Conservation (phyloP, 2,797 vertebrate genomes). For the Falco rusticolus region DNA sequence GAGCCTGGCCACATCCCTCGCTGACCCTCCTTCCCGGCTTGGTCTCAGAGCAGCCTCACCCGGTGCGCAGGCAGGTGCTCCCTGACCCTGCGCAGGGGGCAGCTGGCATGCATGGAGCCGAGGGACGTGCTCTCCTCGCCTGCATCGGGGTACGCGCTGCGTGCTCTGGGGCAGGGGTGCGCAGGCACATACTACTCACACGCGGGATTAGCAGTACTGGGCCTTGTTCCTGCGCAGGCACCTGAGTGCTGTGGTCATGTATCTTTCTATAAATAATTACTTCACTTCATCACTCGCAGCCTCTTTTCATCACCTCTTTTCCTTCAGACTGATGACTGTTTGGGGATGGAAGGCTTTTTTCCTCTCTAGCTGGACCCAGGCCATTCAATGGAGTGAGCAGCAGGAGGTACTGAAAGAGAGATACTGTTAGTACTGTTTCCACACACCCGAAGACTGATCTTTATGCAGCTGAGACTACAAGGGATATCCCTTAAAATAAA, state of each 20-base stretch:
- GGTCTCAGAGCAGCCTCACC: not conserved
- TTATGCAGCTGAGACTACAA: constrained; percentile 70
- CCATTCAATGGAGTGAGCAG: constrained; percentile 1
- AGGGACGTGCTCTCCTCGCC: not conserved
- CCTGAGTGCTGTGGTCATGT: constrained; percentile 21
- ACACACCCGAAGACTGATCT: constrained; percentile 49
- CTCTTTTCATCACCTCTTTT: constrained; percentile 62
- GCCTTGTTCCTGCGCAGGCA: constrained; percentile 17
- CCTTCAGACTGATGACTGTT: constrained; percentile 26
- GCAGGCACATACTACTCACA: not conserved
- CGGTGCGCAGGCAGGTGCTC: not conserved
- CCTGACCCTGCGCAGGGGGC: not conserved
- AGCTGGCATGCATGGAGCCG: fast-evolving
- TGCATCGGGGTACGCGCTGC: fast-evolving
- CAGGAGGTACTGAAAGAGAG: constrained; percentile 36
- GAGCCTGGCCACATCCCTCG: not conserved
- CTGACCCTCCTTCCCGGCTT: not conserved
- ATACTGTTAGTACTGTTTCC: constrained; percentile 48
- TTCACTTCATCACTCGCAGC: constrained; percentile 45
- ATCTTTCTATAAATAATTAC: constrained; percentile 45
- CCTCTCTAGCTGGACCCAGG: constrained; percentile 29
- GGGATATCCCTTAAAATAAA: constrained; percentile 73
- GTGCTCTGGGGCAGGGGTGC: not conserved
- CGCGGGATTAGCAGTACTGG: not conserved
- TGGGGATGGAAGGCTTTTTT: constrained; percentile 52